Percentiles rank a stretch among this genome's conserved stretches.
Conservation (phyloP, 2,888 invertebrate species). For the Drosophila trichaetosa region DNA sequence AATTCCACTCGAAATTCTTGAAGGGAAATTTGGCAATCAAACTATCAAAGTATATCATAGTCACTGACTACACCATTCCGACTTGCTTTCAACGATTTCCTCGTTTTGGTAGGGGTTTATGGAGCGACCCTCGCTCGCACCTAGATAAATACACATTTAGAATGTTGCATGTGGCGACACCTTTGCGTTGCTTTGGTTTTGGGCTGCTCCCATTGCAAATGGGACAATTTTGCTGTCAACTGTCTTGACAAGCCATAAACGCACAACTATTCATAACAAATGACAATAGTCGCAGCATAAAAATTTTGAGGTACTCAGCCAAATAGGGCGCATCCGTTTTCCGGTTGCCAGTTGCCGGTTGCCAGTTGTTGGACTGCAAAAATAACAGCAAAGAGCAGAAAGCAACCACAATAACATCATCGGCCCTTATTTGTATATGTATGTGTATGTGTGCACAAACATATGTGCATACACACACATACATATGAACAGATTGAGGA, state of each 20-base stretch:
- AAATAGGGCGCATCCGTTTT: slow-evolving; percentile 78
- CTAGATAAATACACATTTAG: not conserved
- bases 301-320: slow-evolving; percentile 40
- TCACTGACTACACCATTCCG: not conserved
- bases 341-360: slow-evolving; percentile 49
- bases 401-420: slow-evolving; percentile 32
- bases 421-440: slow-evolving; percentile 40
- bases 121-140: not conserved
- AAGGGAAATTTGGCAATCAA: not conserved
- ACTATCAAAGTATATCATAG: not conserved
- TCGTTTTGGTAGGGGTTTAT: not conserved
- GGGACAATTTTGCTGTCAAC: slow-evolving; percentile 36
- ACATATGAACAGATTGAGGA: slow-evolving; percentile 4
- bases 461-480: not conserved
- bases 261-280: slow-evolving; percentile 48
- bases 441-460: not conserved
- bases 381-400: slow-evolving; percentile 32
- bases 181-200: slow-evolving; percentile 31
- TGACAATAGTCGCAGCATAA: slow-evolving; percentile 49
- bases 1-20: too few species aligned
- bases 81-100: not conserved
- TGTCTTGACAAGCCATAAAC: slow-evolving; percentile 42
- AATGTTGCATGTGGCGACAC: slow-evolving; percentile 37
- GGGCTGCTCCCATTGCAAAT: slow-evolving; percentile 40
- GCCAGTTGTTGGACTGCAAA: slow-evolving; percentile 23